These are phyloP conservation scores for Lasioglossum vierecki DNA, from an alignment of 2,888 invertebrate species.

Conservation along the genomic window DNA sequence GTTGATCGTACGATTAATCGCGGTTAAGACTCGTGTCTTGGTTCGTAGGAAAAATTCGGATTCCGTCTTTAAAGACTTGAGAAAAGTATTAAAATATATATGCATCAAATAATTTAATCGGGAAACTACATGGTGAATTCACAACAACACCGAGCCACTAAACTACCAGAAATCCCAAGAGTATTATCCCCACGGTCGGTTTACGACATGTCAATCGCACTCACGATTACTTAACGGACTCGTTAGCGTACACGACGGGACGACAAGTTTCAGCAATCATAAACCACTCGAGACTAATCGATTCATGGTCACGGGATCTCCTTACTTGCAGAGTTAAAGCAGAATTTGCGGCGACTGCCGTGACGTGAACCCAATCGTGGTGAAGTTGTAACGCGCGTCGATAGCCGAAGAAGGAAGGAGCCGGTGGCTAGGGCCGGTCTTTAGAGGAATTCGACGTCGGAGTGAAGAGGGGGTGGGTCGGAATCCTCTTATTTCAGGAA, in stretches of 20 bases:
- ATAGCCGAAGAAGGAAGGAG: background rate
- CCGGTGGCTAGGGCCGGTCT: background rate
- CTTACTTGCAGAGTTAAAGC: background rate
- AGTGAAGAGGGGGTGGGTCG: background rate
- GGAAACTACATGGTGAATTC: background rate
- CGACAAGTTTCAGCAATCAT: slow-evolving; percentile 1
- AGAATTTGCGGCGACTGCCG: background rate
- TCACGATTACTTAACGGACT: slow-evolving; percentile 1
- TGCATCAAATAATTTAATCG: background rate
- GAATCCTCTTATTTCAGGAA: slow-evolving; percentile 4
- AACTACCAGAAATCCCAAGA: background rate
- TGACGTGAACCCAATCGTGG: background rate
- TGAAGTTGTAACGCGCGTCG: slow-evolving; percentile 10
- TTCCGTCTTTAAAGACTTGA: background rate
- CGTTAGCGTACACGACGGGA: background rate
- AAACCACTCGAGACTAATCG: slow-evolving; percentile 1
- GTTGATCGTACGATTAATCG: background rate
- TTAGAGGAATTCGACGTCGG: slow-evolving; percentile 1
- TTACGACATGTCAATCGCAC: background rate
- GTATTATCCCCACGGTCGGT: background rate
- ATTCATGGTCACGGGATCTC: background rate
- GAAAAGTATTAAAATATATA: background rate
- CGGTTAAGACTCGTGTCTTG: background rate
- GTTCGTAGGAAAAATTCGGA: background rate
- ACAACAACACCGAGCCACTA: background rate